phyloP scores from a whole-genome alignment of 1,140 invertebrate genomes.

The Zaprionus capensis region DNA sequence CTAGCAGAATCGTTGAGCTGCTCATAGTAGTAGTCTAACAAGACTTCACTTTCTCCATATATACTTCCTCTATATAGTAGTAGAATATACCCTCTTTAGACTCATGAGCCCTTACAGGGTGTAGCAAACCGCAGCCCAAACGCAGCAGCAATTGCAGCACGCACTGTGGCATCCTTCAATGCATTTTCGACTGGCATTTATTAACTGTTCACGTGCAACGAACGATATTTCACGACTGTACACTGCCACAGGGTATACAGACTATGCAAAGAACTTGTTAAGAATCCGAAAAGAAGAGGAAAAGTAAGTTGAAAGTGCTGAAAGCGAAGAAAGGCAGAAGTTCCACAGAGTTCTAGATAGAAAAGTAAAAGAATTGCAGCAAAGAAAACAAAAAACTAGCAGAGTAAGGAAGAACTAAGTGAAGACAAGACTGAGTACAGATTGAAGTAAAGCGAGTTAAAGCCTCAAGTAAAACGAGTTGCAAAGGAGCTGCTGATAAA shows the following conservation, averaged over 20 bases:
- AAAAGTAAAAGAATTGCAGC: not conserved
- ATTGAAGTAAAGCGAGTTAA: not conserved
- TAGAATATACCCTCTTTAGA: not conserved
- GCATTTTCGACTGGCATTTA: constrained; percentile 73
- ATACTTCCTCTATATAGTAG: not conserved
- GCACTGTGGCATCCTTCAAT: constrained; percentile 66
- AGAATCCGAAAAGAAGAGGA: not conserved
- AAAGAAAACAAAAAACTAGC: not conserved
- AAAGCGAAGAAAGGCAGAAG: not conserved
- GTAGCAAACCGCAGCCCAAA: constrained; percentile 21
- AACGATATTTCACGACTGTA: constrained; percentile 52
- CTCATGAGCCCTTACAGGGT: not conserved
- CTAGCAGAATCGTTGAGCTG: not conserved
- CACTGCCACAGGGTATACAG: constrained; percentile 5
- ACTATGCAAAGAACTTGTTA: not conserved
- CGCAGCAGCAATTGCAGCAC: constrained; percentile 66
- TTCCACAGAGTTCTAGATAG: not conserved
- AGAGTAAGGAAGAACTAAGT: not conserved
- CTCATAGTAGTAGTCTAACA: not conserved
- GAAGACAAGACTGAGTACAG: not conserved
- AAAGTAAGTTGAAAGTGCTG: not conserved
- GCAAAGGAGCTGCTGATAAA: not conserved
- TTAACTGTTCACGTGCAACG: constrained; percentile 79
- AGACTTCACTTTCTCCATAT: not conserved
- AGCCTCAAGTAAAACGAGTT: not conserved